Percentiles rank a stretch among this genome's conserved stretches.
Evolutionary conservation across 2,797 vertebrate genomes (phyloP).

Genomic region (Oreochromis mossambicus): DNA sequence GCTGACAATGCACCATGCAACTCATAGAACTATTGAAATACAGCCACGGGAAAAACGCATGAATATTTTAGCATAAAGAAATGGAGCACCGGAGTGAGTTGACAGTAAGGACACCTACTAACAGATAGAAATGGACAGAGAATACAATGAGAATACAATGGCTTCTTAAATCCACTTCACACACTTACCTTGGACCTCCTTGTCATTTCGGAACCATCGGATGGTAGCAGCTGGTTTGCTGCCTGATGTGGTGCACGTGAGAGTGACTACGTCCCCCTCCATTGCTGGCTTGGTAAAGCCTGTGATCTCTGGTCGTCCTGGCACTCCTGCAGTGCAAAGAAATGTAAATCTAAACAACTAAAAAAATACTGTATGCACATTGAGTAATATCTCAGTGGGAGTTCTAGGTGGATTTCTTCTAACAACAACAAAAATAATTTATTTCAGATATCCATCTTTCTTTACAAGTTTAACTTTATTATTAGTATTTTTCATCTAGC

Average conservation of each 20-base stretch:
- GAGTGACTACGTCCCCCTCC: slow-evolving; percentile 90
- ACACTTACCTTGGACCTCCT: slow-evolving; percentile 92
- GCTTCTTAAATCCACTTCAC: slow-evolving; percentile 15
- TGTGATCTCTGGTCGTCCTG: slow-evolving; percentile 90
- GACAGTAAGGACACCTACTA: slow-evolving; percentile 35
- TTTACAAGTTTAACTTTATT: background rate
- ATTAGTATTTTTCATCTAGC: background rate
- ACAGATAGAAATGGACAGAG: slow-evolving; percentile 2
- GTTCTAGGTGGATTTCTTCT: background rate
- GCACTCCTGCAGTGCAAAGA: slow-evolving; percentile 80
- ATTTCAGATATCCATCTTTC: background rate
- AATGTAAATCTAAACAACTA: background rate
- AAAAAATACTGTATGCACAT: background rate
- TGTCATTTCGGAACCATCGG: slow-evolving; percentile 95
- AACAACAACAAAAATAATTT: background rate
- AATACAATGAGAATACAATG: background rate
- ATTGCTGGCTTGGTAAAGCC: slow-evolving; percentile 93
- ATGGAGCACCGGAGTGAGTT: slow-evolving; percentile 17
- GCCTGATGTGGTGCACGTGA: slow-evolving; percentile 91
- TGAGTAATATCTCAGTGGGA: background rate
- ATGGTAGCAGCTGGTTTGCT: slow-evolving; percentile 96
- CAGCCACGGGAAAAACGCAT: slow-evolving; percentile 20
- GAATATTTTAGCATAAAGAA: slow-evolving; percentile 31
- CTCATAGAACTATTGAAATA: background rate
- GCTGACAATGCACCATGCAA: slow-evolving; percentile 27